Evolutionary conservation across 2,113 vertebrate species (phyloP).

Genomic region (Mastomys natalensis): DNA sequence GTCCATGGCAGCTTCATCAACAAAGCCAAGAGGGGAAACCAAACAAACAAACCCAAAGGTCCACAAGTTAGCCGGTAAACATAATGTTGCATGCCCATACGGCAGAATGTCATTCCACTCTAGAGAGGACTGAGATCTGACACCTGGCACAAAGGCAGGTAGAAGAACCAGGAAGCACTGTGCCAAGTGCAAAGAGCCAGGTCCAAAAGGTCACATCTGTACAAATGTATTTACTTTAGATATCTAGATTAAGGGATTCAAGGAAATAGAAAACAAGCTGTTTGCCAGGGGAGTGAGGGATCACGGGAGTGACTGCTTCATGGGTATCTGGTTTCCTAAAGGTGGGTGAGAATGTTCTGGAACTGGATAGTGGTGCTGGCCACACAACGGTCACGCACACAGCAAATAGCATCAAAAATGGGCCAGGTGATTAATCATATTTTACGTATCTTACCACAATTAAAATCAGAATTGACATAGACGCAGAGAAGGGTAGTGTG

Average conservation of each 20-base stretch:
- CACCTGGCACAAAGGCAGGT: neutral
- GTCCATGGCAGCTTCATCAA: neutral
- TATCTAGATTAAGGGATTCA: neutral
- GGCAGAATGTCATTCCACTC: neutral
- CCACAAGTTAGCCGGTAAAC: neutral
- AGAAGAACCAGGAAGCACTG: neutral
- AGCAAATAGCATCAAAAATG: neutral
- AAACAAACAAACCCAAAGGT: neutral
- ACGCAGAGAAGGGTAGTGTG: neutral
- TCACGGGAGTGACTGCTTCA: neutral
- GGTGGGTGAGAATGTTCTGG: neutral
- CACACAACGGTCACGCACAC: neutral
- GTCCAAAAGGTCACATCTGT: neutral
- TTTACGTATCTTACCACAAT: neutral
- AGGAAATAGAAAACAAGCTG: constrained; percentile 5
- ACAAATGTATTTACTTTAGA: constrained; percentile 8
- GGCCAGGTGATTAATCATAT: neutral
- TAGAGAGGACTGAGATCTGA: constrained; percentile 14
- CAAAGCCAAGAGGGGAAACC: neutral
- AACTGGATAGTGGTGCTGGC: neutral
- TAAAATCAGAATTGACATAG: neutral
- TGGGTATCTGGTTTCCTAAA: neutral
- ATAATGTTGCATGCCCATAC: neutral
- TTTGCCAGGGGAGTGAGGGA: neutral
- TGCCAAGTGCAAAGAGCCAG: neutral